Percentiles rank a stretch among this genome's conserved stretches.
phyloP scores from a whole-genome alignment of 1,140 invertebrate genomes.

The Neuroterus valhalla region DNA sequence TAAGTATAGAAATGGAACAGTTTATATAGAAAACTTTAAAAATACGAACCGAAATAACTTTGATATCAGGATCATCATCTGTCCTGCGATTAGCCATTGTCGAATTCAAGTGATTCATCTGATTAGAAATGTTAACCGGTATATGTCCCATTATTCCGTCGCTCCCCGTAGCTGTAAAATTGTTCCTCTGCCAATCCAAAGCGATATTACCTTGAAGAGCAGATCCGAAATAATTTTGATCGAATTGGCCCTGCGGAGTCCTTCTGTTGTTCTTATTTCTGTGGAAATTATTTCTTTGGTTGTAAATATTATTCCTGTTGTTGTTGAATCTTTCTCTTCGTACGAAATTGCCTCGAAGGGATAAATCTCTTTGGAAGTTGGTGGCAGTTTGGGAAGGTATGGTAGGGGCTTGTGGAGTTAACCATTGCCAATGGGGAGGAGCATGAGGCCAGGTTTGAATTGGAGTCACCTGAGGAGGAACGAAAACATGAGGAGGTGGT shows the following conservation, averaged over 20 bases:
- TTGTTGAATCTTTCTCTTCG: constrained; percentile 67
- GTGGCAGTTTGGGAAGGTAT: constrained; percentile 57
- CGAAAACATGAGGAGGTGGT: constrained; percentile 68
- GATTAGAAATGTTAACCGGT: constrained; percentile 57
- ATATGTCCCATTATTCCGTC: constrained; percentile 62
- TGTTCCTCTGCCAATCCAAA: constrained; percentile 65
- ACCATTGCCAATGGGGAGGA: constrained; percentile 69
- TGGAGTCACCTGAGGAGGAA: constrained; percentile 64
- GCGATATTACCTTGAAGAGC: constrained; percentile 58
- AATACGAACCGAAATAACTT: constrained; percentile 58
- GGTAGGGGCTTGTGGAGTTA: constrained; percentile 63
- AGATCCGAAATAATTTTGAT: constrained; percentile 66
- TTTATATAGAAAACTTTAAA: constrained; percentile 6
- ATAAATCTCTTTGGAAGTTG: constrained; percentile 63
- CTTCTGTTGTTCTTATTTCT: constrained; percentile 63
- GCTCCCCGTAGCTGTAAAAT: constrained; percentile 48
- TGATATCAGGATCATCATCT: constrained; percentile 54
- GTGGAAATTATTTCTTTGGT: constrained; percentile 67
- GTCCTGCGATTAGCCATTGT: constrained; percentile 47
- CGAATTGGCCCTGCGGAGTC: constrained; percentile 61
- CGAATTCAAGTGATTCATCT: constrained; percentile 47
- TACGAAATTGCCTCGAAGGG: constrained; percentile 62
- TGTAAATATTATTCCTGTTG: constrained; percentile 65
- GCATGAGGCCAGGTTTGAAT: constrained; percentile 68
- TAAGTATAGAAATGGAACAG: no score